These are phyloP conservation scores for Agrypnia vestita DNA, from an alignment of 1,140 invertebrate species.

Conservation along the genomic window DNA sequence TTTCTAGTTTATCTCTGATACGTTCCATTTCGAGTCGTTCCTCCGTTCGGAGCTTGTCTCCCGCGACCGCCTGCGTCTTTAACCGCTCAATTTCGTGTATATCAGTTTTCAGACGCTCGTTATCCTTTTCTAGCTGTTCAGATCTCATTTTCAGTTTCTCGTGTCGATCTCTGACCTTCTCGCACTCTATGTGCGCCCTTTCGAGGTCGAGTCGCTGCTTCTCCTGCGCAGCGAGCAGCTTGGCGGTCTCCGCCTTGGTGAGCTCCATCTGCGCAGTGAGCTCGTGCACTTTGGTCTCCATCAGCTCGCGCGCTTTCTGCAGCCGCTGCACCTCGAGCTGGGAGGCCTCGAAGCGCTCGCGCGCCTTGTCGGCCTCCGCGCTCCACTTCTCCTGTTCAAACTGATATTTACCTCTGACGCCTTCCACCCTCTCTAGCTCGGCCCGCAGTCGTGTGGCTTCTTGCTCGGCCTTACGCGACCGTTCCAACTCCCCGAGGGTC, in stretches of 20 bases:
- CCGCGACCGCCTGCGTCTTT: constrained; percentile 75
- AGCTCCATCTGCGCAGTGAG: constrained; percentile 85
- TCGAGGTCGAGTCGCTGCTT: constrained; percentile 86
- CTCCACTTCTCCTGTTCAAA: constrained; percentile 89
- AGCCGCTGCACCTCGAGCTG: constrained; percentile 84
- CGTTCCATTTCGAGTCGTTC: constrained; percentile 84
- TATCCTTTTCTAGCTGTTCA: constrained; percentile 82
- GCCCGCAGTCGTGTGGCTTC: constrained; percentile 79
- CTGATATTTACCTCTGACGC: constrained; percentile 88
- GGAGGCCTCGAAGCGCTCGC: constrained; percentile 82
- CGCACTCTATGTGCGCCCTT: constrained; percentile 86
- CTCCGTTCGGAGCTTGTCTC: constrained; percentile 76
- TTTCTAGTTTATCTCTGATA: constrained; percentile 88
- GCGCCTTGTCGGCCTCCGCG: constrained; percentile 80
- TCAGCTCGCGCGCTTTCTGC: constrained; percentile 77
- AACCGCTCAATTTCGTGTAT: constrained; percentile 80
- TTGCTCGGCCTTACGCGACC: constrained; percentile 79
- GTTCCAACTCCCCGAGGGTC: constrained; percentile 83
- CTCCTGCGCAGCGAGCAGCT: constrained; percentile 81
- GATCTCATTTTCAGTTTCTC: constrained; percentile 84
- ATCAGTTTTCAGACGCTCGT: constrained; percentile 81
- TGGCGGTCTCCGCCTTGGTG: constrained; percentile 83
- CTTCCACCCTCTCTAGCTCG: constrained; percentile 84
- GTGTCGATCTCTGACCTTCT: constrained; percentile 87
- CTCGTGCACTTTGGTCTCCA: constrained; percentile 87